A percentile compares a stretch with the other conserved stretches of the same genome.
Evolutionary conservation across 2,113 vertebrate species (phyloP).

Genomic region (Psilopogon haemacephalus): DNA sequence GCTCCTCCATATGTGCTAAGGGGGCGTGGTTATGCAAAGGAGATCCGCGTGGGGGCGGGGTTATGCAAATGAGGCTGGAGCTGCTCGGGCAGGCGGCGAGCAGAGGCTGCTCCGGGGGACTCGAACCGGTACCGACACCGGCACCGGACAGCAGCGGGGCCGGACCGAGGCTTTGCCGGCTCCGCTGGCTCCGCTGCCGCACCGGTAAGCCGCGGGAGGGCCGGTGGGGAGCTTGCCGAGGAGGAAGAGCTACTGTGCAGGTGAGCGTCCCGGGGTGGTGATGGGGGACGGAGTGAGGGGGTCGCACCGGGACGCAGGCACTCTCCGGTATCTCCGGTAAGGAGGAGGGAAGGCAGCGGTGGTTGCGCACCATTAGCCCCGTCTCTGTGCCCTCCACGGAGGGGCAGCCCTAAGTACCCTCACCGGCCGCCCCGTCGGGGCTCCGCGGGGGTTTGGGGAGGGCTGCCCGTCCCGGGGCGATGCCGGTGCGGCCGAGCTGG

Average conservation of each 20-base stretch:
- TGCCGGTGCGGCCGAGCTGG: background rate
- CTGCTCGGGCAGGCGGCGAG: background rate
- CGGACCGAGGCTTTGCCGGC: background rate
- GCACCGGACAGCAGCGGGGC: background rate
- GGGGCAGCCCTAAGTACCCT: no score
- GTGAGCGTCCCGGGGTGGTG: background rate
- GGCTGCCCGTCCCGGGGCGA: background rate
- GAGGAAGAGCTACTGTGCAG: background rate
- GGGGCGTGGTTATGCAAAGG: slow-evolving; percentile 30
- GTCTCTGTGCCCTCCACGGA: fast-evolving
- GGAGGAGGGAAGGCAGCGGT: fast-evolving
- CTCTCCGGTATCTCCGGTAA: background rate
- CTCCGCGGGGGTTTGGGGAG: background rate
- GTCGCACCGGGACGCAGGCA: background rate
- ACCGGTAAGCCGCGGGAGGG: background rate
- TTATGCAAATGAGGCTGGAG: background rate
- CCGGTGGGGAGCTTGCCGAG: background rate
- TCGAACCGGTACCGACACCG: background rate
- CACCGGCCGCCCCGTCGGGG: background rate
- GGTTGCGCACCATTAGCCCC: fast-evolving
- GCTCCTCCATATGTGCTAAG: fast-evolving
- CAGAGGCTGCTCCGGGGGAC: background rate
- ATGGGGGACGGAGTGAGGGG: background rate
- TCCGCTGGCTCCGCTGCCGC: background rate
- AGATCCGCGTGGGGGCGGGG: background rate